A percentile compares a stretch with the other conserved stretches of the same genome.
These are phyloP conservation scores for Lasius platythorax DNA, from an alignment of 2,888 invertebrate species.

Conservation along the genomic window DNA sequence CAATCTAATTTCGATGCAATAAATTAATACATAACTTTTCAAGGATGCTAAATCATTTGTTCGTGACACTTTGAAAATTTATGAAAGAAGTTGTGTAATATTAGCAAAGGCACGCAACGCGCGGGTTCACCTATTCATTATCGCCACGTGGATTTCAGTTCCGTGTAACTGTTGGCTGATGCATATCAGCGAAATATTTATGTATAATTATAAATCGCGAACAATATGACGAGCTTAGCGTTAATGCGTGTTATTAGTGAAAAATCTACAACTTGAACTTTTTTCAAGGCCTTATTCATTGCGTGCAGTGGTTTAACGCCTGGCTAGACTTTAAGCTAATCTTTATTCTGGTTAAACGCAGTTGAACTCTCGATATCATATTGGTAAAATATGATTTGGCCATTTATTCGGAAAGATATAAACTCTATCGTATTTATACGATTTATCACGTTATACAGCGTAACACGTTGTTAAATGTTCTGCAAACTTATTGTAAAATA, in stretches of 20 bases:
- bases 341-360: constrained; percentile 57
- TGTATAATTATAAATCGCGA: constrained; percentile 32
- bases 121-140: constrained; percentile 11
- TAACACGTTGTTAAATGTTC: not conserved
- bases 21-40: constrained; percentile 8
- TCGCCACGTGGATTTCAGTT: constrained; percentile 5
- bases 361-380: constrained; percentile 4
- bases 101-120: constrained; percentile 38
- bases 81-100: not conserved
- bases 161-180: constrained; percentile 29
- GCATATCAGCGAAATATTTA: constrained; percentile 30
- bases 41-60: constrained; percentile 1
- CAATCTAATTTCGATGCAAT: not conserved
- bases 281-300: constrained; percentile 52
- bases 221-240: not conserved
- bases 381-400: not conserved
- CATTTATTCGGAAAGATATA: not conserved
- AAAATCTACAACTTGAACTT: constrained; percentile 1
- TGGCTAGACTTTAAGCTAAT: constrained; percentile 51
- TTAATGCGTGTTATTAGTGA: constrained; percentile 29
- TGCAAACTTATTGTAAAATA: not conserved
- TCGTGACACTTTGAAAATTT: not conserved
- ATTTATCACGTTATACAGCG: not conserved
- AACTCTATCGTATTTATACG: not conserved
- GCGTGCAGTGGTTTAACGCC: constrained; percentile 25